Conservation (phyloP, 1,140 invertebrate genomes). For the Sipha flava region DNA sequence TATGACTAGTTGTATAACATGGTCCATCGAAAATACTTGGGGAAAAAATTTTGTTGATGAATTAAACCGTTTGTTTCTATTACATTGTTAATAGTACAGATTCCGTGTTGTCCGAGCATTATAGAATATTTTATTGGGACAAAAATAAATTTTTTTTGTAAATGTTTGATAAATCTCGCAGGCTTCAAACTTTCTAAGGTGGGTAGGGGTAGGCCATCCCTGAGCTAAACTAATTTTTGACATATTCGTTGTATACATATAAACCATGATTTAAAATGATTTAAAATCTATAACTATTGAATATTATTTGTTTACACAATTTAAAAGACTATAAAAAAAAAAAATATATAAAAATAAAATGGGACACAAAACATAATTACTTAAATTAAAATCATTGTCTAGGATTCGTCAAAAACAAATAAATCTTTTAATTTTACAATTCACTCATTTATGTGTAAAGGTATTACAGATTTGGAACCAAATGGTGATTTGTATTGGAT, state of each 20-base stretch:
- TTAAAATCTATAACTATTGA: background rate
- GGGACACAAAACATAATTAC: background rate
- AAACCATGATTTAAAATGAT: background rate
- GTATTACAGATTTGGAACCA: slow-evolving; percentile 77
- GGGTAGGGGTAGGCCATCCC: too few relatives aligned
- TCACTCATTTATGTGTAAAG: slow-evolving; percentile 52
- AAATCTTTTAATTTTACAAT: background rate
- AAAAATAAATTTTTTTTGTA: too few relatives aligned
- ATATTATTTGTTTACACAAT: background rate
- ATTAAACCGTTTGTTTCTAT: too few relatives aligned
- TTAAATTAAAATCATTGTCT: background rate
- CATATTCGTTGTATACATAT: background rate
- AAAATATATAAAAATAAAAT: background rate
- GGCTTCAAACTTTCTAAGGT: too few relatives aligned
- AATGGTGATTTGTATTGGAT: slow-evolving; percentile 81
- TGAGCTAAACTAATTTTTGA: slow-evolving; percentile 1
- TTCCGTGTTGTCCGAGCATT: too few relatives aligned
- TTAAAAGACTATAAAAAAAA: background rate
- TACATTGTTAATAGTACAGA: too few relatives aligned
- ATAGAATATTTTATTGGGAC: too few relatives aligned
- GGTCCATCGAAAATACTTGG: too few relatives aligned
- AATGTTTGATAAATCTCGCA: too few relatives aligned
- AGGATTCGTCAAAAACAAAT: slow-evolving; percentile 18
- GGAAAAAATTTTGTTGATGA: too few relatives aligned
- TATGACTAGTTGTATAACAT: too few relatives aligned